These are phyloP conservation scores for Tragulus kanchil DNA, from an alignment of 2,113 vertebrate species.

Conservation along the genomic window DNA sequence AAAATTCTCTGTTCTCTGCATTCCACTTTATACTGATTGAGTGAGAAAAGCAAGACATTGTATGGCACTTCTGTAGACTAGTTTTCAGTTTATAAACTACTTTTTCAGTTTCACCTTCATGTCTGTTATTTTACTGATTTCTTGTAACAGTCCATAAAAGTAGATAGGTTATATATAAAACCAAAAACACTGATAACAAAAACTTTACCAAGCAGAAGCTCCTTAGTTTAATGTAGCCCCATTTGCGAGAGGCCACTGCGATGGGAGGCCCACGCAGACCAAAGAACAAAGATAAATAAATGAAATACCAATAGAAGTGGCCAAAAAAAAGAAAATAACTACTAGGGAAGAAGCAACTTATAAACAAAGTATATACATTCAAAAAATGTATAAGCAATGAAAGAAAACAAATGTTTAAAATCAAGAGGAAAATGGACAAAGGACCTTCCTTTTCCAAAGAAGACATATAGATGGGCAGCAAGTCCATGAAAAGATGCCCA, in stretches of 20 bases:
- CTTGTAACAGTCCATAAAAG: neutral
- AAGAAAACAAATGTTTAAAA: neutral
- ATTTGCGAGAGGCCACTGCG: no score
- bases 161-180: neutral
- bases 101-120: neutral
- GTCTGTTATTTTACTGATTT: neutral
- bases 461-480: neutral
- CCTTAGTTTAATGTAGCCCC: no score
- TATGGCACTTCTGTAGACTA: neutral
- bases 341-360: neutral
- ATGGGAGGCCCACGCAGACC: no score
- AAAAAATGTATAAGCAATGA: neutral
- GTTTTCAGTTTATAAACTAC: constrained; percentile 1
- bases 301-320: no score
- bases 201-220: neutral
- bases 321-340: neutral
- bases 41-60: neutral
- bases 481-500: neutral
- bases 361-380: neutral
- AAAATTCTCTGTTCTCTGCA: neutral
- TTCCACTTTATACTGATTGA: neutral
- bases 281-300: no score
- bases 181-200: neutral
- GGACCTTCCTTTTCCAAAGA: neutral
- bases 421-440: neutral